Conservation (phyloP, 2,113 vertebrate species). For the Aviceda subcristata region DNA sequence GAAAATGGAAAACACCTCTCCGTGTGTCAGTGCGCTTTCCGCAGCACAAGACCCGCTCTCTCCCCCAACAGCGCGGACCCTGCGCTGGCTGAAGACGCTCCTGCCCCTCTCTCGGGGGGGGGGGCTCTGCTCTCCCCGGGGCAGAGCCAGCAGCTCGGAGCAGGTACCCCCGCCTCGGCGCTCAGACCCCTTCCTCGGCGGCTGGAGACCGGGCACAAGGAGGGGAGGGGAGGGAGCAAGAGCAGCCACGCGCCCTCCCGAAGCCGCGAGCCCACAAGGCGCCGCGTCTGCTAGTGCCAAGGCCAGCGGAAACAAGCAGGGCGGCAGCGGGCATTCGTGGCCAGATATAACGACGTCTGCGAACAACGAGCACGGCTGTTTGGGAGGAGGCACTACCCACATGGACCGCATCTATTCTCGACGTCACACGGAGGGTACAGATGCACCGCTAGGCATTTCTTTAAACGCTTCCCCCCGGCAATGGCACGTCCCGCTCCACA, state of each 20-base stretch:
- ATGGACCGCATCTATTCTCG: rapidly evolving
- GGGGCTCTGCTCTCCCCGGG: no score
- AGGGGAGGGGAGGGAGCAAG: neutral
- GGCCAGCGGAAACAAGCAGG: neutral
- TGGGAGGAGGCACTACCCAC: neutral
- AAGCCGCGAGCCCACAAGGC: neutral
- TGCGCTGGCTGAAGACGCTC: neutral
- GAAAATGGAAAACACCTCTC: neutral
- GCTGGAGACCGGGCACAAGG: neutral
- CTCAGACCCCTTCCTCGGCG: neutral
- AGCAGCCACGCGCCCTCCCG: neutral
- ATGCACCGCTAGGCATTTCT: neutral
- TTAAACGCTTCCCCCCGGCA: neutral
- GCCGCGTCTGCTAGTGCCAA: rapidly evolving
- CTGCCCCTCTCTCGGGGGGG: no score
- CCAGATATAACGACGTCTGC: neutral
- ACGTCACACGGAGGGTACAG: neutral
- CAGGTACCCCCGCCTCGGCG: neutral
- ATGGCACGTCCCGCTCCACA: neutral
- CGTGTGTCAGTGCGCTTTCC: rapidly evolving
- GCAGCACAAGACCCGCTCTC: neutral
- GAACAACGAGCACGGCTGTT: neutral
- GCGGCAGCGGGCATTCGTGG: neutral
- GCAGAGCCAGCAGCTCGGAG: neutral
- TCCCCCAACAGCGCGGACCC: neutral